Percentiles rank a stretch among this genome's conserved stretches.
Evolutionary conservation across 2,113 vertebrate genomes (phyloP).

Genomic region (Drymodes brunneopygia): DNA sequence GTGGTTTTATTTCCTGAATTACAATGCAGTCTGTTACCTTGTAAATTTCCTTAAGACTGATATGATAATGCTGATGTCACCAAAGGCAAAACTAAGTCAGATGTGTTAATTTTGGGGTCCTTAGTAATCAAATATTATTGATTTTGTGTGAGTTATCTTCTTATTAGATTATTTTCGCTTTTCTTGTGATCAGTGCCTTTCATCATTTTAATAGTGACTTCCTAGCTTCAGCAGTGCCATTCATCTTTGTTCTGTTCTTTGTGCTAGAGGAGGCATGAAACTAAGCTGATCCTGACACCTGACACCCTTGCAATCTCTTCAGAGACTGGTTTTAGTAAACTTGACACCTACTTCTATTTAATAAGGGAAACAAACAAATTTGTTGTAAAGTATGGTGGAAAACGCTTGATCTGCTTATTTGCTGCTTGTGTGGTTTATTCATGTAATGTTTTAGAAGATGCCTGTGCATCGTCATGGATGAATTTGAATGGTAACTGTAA

Average conservation of each 20-base stretch:
- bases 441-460: background rate
- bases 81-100: background rate
- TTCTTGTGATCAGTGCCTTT: background rate
- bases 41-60: background rate
- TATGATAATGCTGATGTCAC: background rate
- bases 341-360: background rate
- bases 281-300: background rate
- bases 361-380: background rate
- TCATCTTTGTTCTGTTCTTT: background rate
- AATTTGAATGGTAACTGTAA: background rate
- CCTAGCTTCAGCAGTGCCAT: background rate
- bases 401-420: background rate
- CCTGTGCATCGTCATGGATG: background rate
- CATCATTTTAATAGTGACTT: background rate
- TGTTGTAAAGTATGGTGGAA: background rate
- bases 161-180: background rate
- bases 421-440: background rate
- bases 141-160: background rate
- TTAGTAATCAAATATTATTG: background rate
- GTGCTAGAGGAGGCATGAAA: background rate
- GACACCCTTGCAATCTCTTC: background rate
- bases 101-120: background rate
- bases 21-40: background rate
- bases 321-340: background rate
- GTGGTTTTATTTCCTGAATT: background rate